phyloP scores from a whole-genome alignment of 2,888 invertebrate genomes.

The Apamea anceps region DNA sequence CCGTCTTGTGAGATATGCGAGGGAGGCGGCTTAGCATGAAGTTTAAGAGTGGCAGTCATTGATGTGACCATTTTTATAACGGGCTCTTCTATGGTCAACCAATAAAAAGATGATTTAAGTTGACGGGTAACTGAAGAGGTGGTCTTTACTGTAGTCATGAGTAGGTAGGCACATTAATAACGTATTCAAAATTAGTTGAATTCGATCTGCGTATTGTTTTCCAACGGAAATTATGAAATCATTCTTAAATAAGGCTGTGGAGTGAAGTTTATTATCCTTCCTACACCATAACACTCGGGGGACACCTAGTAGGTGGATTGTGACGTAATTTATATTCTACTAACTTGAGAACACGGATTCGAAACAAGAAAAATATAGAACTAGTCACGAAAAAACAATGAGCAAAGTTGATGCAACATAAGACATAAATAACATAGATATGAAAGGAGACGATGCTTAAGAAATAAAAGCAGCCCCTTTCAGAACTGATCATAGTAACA shows the following conservation, averaged over 20 bases:
- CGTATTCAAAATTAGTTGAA: background rate
- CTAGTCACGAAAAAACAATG: background rate
- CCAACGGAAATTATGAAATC: constrained; percentile 26
- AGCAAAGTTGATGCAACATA: constrained; percentile 10
- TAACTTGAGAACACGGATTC: background rate
- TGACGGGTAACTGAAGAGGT: constrained; percentile 6
- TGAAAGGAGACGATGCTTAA: constrained; percentile 46
- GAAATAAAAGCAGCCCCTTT: constrained; percentile 38
- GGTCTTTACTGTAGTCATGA: background rate
- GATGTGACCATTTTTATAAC: constrained; percentile 39
- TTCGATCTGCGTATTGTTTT: constrained; percentile 10
- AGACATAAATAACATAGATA: constrained; percentile 13
- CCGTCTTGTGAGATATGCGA: constrained; percentile 48
- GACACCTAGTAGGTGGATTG: constrained; percentile 7
- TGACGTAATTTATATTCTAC: constrained; percentile 7
- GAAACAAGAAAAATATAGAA: constrained; percentile 4
- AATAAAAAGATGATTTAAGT: constrained; percentile 17
- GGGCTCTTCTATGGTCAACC: constrained; percentile 10
- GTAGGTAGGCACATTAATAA: background rate
- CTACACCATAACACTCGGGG: constrained; percentile 23
- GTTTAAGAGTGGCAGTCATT: constrained; percentile 30
- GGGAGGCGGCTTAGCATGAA: constrained; percentile 47
- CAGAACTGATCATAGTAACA: constrained; percentile 53
- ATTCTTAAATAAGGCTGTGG: constrained; percentile 5
- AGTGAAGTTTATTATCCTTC: constrained; percentile 32